Base-by-base conservation (phyloP, 2,888 invertebrate species). In the Metalampra italica region DNA sequence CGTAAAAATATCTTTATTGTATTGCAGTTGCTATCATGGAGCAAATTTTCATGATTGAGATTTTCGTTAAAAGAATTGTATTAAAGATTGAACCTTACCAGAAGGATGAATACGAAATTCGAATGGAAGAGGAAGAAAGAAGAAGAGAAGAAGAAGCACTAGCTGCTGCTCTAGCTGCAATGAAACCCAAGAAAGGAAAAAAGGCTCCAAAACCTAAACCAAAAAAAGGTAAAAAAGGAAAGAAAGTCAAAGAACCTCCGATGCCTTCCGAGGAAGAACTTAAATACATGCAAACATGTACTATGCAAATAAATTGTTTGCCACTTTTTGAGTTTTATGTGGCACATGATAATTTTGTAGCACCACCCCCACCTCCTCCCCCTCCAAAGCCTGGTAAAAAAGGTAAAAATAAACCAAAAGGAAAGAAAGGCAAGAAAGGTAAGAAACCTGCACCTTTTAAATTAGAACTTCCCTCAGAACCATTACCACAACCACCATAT, bases 1-100 rank as follows among this genome's bases (percentile, higher is more conserved):
- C n/a, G 22, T 22, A 22, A 22, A 22, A 22, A 22, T 22, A 22
- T 22, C 22, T 22, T n/a, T 22, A 22, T 22, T 22, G 22, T 22
- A 22, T 57, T 52, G 9, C 55, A 57, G 56, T 5, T 15, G 22
- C 12, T 22, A 60, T 7, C 51, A 88, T 88, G 88, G 89, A 89
- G 50, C 89, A 89, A 71, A 86, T 89, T 48, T 89, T 88, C 48
- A 86, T 89, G 87, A 80, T 89, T 29, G 89, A 89, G 64, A 77
- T 85, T 1, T 86, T 79, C 49, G 86, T 89, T 5, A 86, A 86
- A 59, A 85, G 74, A 55, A 86, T 88, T 8, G 52, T 86, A 38
- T 63, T 89, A 0, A 88, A 89, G 68, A 61, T 88, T 49, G 87
- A 85, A 50, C 88, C 88, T 50, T 78, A 78, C 0, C 72, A 65